phyloP scores from a whole-genome alignment of 2,797 vertebrate genomes.

The Anguilla marmorata region DNA sequence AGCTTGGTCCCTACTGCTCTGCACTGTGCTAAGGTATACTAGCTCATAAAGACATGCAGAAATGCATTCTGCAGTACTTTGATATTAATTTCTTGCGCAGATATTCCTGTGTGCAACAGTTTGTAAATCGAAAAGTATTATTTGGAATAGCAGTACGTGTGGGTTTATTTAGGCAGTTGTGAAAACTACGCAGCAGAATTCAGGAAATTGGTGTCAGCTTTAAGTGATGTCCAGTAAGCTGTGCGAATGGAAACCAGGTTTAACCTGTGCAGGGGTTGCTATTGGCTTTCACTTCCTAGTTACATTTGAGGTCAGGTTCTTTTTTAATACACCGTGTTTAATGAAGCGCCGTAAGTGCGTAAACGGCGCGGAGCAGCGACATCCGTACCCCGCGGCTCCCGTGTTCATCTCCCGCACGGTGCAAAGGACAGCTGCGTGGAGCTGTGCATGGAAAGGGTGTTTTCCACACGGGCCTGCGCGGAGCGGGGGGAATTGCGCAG shows the following conservation, averaged over 20 bases:
- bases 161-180: not conserved
- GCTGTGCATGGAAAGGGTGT: slow-evolving; percentile 28
- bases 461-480: slow-evolving; percentile 20
- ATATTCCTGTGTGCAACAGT: not conserved
- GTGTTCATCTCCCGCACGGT: slow-evolving; percentile 28
- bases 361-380: not conserved
- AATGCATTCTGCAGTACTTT: not conserved
- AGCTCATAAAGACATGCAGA: not conserved
- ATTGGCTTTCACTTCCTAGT: not conserved
- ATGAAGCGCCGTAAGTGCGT: not conserved
- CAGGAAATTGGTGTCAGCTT: not conserved
- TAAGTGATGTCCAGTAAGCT: slow-evolving; percentile 31
- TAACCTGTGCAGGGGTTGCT: not conserved
- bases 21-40: not conserved
- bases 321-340: not conserved
- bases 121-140: not conserved
- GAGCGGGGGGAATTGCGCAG: not conserved
- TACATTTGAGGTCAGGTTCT: not conserved
- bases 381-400: not conserved
- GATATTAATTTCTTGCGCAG: not conserved
- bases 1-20: not conserved
- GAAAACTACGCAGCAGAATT: not conserved
- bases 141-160: not conserved
- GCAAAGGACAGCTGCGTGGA: slow-evolving; percentile 37
- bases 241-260: not conserved